These are phyloP conservation scores for Drosophila pegasa DNA, from an alignment of 2,888 invertebrate species.

Conservation along the genomic window DNA sequence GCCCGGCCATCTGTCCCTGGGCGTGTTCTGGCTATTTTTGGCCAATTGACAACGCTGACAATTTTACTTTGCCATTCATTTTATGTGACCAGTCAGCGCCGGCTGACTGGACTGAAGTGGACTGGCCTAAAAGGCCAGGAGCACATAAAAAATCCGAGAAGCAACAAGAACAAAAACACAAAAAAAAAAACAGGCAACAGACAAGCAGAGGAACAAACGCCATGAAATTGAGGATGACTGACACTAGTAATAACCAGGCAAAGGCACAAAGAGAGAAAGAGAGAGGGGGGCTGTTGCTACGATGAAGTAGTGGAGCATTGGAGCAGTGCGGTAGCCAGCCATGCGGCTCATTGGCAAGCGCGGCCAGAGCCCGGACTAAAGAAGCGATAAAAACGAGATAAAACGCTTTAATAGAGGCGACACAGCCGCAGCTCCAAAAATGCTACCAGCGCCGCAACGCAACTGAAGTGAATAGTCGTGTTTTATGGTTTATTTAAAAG, in stretches of 20 bases:
- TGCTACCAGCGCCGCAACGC: slow-evolving; percentile 69
- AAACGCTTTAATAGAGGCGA: slow-evolving; percentile 61
- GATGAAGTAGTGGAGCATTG: background rate
- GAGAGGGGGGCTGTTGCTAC: too few species aligned
- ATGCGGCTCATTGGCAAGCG: slow-evolving; percentile 35
- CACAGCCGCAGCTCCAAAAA: slow-evolving; percentile 36
- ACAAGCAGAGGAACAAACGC: slow-evolving; percentile 43
- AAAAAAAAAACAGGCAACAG: slow-evolving; percentile 18
- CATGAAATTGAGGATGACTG: slow-evolving; percentile 75
- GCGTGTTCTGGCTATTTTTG: slow-evolving; percentile 60
- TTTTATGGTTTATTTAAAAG: slow-evolving; percentile 80
- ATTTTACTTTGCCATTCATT: slow-evolving; percentile 67
- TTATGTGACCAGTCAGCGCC: slow-evolving; percentile 56
- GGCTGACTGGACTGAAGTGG: slow-evolving; percentile 26
- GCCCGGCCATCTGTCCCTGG: slow-evolving; percentile 15
- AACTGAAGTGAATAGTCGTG: slow-evolving; percentile 80
- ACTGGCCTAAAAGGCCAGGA: slow-evolving; percentile 20
- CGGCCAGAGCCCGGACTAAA: slow-evolving; percentile 52
- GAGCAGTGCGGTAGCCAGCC: slow-evolving; percentile 23
- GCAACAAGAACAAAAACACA: too few species aligned
- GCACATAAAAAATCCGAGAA: slow-evolving; percentile 6
- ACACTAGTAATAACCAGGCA: slow-evolving; percentile 71
- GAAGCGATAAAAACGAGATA: slow-evolving; percentile 77
- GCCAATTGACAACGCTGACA: slow-evolving; percentile 66
- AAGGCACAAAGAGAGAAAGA: background rate